These are phyloP conservation scores for Rhagonycha lutea DNA, from an alignment of 2,888 invertebrate species.

Conservation along the genomic window DNA sequence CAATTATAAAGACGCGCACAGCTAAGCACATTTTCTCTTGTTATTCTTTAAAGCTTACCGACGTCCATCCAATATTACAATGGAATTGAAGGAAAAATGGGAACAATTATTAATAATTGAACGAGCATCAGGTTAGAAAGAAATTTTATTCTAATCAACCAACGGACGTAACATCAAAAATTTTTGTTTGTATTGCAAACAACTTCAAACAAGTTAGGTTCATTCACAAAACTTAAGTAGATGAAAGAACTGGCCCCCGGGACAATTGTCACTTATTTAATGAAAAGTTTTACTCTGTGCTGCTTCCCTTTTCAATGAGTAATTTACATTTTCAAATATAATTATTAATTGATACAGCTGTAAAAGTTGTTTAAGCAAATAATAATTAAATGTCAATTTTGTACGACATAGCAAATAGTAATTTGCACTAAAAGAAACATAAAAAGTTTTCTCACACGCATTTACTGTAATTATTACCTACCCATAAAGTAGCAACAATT, in stretches of 20 bases:
- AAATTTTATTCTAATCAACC: neutral
- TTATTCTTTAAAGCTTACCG: neutral
- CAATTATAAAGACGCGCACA: neutral
- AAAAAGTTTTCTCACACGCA: neutral
- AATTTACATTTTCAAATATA: neutral
- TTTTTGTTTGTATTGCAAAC: neutral
- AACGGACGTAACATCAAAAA: neutral
- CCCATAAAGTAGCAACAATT: neutral
- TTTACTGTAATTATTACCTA: neutral
- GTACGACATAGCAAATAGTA: neutral
- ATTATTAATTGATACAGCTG: neutral
- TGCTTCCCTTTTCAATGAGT: neutral
- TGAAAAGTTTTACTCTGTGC: neutral
- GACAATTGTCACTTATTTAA: neutral
- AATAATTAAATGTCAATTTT: neutral
- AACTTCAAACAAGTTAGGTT: neutral
- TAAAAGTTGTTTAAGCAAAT: neutral
- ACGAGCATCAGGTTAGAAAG: neutral
- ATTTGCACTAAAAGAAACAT: neutral
- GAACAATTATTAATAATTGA: neutral
- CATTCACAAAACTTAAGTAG: neutral
- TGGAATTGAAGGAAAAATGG: neutral
- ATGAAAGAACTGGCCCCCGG: neutral
- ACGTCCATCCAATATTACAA: neutral
- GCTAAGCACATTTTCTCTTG: neutral